These are phyloP conservation scores for Vireo griseus DNA, from an alignment of 2,797 vertebrate genomes.

Conservation along the genomic window DNA sequence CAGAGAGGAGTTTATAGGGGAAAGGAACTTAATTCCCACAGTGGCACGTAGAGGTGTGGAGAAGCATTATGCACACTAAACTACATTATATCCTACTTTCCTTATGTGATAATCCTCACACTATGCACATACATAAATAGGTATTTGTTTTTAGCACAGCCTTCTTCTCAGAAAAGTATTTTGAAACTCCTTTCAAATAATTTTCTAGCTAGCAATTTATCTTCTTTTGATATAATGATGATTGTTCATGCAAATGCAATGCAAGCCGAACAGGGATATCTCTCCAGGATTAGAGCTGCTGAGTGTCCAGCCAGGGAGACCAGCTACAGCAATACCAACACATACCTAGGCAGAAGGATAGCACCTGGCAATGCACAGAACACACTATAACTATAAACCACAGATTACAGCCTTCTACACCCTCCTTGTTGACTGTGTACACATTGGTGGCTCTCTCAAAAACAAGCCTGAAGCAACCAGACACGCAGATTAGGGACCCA, in stretches of 20 bases:
- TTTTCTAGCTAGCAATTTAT: neutral
- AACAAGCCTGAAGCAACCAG: neutral
- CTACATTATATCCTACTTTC: neutral
- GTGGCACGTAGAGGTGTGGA: neutral
- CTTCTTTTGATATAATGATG: neutral
- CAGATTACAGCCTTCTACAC: neutral
- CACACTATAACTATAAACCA: neutral
- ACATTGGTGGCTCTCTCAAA: neutral
- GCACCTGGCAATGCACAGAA: neutral
- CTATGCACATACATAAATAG: neutral
- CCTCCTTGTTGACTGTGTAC: neutral
- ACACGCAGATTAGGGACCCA: neutral
- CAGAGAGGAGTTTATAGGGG: neutral
- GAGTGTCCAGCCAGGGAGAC: neutral
- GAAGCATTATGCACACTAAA: fast-evolving
- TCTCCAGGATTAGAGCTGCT: neutral
- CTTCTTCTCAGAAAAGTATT: neutral
- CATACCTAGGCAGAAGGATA: neutral
- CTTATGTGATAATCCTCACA: neutral
- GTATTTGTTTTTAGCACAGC: neutral
- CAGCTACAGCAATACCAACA: neutral
- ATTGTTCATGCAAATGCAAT: neutral
- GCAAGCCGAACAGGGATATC: neutral
- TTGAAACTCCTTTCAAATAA: neutral
- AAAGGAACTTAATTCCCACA: neutral